Evolutionary conservation across 2,113 vertebrate genomes (phyloP).

Genomic region (Dipodomys spectabilis): DNA sequence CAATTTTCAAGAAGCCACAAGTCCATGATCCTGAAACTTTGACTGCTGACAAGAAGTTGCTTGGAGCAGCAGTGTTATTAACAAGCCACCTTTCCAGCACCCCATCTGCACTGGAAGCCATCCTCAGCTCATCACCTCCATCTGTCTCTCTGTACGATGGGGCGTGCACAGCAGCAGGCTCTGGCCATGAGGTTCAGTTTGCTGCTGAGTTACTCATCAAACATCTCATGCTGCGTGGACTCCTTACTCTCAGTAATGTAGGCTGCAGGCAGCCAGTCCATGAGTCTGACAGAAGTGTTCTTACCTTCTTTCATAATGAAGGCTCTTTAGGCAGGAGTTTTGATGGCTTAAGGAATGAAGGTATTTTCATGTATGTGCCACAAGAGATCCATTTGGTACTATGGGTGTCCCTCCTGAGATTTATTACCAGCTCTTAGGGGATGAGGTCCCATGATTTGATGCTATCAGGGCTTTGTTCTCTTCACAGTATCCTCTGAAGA

Average conservation of each 20-base stretch:
- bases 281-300: constrained; percentile 73
- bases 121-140: constrained; percentile 80
- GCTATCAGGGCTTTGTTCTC: constrained; percentile 67
- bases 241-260: constrained; percentile 55
- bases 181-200: constrained; percentile 73
- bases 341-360: constrained; percentile 51
- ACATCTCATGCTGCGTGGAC: constrained; percentile 72
- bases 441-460: constrained; percentile 4
- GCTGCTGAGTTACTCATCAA: constrained; percentile 85
- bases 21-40: constrained; percentile 83
- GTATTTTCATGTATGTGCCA: constrained; percentile 63
- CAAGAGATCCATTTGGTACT: constrained; percentile 60
- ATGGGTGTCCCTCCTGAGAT: constrained; percentile 54
- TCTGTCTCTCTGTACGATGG: constrained; percentile 76
- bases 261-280: constrained; percentile 75
- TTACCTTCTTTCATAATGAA: constrained; percentile 77
- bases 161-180: constrained; percentile 76
- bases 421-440: constrained; percentile 44
- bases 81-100: constrained; percentile 78
- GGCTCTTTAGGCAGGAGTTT: constrained; percentile 72
- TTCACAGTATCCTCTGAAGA: constrained; percentile 69
- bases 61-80: constrained; percentile 84
- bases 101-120: constrained; percentile 77
- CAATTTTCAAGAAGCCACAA: constrained; percentile 84
- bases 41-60: constrained; percentile 84